Conservation (phyloP, 2,797 vertebrate genomes). For the Cuniculus paca region DNA sequence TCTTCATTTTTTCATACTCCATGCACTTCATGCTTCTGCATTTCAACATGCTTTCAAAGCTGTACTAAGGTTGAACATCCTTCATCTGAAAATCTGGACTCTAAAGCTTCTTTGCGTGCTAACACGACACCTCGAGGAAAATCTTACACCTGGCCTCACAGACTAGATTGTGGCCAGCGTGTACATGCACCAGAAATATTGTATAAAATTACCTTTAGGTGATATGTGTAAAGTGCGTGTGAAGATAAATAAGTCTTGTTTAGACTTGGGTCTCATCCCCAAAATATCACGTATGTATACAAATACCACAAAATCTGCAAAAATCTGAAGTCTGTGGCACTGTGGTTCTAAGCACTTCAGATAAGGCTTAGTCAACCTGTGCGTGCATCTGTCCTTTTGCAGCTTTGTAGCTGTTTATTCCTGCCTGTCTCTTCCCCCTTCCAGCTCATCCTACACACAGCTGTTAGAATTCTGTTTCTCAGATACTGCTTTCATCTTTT, state of each 20-base stretch:
- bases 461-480: constrained; percentile 63
- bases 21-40: neutral
- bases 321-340: neutral
- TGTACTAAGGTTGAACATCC: neutral
- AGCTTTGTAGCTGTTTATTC: constrained; percentile 63
- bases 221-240: neutral
- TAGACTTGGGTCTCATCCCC: neutral
- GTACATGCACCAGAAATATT: neutral
- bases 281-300: neutral
- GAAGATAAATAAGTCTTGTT: neutral
- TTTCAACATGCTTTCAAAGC: neutral
- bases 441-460: constrained; percentile 66
- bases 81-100: neutral
- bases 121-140: neutral
- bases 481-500: constrained; percentile 54
- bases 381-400: neutral
- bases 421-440: neutral
- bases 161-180: neutral
- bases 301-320: neutral
- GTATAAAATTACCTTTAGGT: neutral
- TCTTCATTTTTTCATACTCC: neutral
- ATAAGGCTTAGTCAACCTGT: too few species aligned
- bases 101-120: neutral
- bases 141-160: neutral
- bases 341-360: neutral